phyloP scores from a whole-genome alignment of 2,888 invertebrate genomes.

The Herminia tarsipennalis region DNA sequence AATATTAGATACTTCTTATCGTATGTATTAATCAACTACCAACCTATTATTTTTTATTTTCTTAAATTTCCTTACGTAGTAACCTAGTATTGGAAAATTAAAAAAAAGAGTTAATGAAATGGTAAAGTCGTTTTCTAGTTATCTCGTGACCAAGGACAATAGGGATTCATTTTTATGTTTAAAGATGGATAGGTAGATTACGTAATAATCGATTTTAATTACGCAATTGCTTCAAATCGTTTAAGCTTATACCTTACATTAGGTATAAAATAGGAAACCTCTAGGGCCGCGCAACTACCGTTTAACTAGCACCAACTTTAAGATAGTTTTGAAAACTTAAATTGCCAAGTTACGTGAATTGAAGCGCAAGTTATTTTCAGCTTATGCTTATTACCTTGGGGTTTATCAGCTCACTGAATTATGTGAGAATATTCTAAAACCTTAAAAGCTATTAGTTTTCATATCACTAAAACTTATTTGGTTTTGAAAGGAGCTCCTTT shows the following conservation, averaged over 20 bases:
- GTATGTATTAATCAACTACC: no score
- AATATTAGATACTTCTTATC: no score
- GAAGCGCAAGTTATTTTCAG: conserved; percentile 53
- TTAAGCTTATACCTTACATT: conserved; percentile 12
- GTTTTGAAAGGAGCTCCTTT: no score
- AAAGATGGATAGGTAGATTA: no score
- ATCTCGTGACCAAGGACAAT: no score
- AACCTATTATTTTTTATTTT: no score
- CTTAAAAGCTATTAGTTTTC: background rate
- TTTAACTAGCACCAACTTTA: conserved; percentile 65
- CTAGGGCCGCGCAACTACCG: conserved; percentile 50
- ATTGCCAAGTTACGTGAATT: conserved; percentile 64
- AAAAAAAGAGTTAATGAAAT: no score
- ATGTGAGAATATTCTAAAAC: conserved; percentile 5
- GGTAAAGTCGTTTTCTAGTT: no score
- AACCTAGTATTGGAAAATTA: no score
- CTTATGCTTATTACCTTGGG: conserved; percentile 40
- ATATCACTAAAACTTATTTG: background rate
- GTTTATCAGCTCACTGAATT: conserved; percentile 25
- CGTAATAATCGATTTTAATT: no score
- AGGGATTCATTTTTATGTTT: no score
- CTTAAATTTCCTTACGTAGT: no score
- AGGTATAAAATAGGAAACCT: conserved; percentile 44
- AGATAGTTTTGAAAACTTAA: conserved; percentile 74
- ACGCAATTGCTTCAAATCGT: conserved; percentile 10